Evolutionary conservation across 2,888 invertebrate genomes (phyloP).

Genomic region (Dryocosmus kuriphilus): DNA sequence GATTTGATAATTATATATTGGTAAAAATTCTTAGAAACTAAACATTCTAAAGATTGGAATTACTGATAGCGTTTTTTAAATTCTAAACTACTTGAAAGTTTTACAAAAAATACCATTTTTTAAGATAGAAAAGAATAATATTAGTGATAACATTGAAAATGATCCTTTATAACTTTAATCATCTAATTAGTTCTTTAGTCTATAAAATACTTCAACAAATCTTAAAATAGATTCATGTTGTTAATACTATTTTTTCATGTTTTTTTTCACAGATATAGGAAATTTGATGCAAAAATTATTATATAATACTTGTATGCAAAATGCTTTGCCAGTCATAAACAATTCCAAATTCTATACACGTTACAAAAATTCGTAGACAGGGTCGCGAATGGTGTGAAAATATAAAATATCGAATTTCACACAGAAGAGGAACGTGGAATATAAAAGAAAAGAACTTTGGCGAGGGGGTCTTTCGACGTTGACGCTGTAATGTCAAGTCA

Average conservation of each 20-base stretch:
- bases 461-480: conserved; percentile 29
- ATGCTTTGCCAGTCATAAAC: neutral
- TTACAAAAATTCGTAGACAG: neutral
- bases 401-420: neutral
- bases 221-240: neutral
- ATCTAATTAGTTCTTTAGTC: neutral
- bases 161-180: neutral
- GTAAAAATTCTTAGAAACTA: neutral
- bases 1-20: neutral
- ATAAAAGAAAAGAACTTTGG: neutral
- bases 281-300: neutral
- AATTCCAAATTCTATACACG: neutral
- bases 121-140: neutral
- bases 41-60: neutral
- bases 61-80: neutral
- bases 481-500: conserved; percentile 18
- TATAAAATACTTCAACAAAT: neutral
- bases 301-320: neutral
- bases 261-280: neutral
- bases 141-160: neutral
- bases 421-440: neutral
- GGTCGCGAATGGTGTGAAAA: neutral
- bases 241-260: neutral
- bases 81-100: neutral
- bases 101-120: neutral